A percentile compares a stretch with the other conserved stretches of the same genome.
Conservation (phyloP, 2,797 vertebrate species). For the Enoplosus armatus region DNA sequence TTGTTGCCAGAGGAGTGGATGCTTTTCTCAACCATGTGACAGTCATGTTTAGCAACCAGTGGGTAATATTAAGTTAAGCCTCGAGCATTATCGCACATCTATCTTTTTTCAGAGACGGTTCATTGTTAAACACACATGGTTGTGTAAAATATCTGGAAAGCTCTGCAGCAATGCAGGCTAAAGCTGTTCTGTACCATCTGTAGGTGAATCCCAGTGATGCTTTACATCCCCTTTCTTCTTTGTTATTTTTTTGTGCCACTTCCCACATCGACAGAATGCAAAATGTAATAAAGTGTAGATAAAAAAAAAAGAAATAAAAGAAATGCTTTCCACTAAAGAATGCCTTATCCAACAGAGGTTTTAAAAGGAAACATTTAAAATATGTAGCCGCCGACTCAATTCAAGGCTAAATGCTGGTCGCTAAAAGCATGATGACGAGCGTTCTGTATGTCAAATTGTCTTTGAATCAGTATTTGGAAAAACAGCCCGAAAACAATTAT, state of each 20-base stretch:
- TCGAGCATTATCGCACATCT: not conserved
- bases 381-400: not conserved
- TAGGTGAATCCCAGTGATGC: not conserved
- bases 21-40: slow-evolving; percentile 69
- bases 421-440: slow-evolving; percentile 17
- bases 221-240: not conserved
- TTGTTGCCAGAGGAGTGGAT: slow-evolving; percentile 7
- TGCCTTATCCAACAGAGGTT: not conserved
- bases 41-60: slow-evolving; percentile 41
- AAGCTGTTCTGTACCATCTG: not conserved
- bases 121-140: slow-evolving; percentile 28
- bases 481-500: slow-evolving; percentile 11
- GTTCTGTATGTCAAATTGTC: not conserved
- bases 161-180: not conserved
- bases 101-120: slow-evolving; percentile 10
- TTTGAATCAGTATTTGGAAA: not conserved
- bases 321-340: not conserved
- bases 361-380: not conserved
- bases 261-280: not conserved
- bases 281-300: not conserved
- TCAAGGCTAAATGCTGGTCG: not conserved
- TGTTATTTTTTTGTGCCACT: not conserved
- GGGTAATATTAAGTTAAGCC: slow-evolving; percentile 57
- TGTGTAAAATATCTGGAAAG: not conserved
- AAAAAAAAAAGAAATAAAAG: not conserved